These are phyloP conservation scores for Xestia ashworthii DNA, from an alignment of 2,888 invertebrate species.

Conservation along the genomic window DNA sequence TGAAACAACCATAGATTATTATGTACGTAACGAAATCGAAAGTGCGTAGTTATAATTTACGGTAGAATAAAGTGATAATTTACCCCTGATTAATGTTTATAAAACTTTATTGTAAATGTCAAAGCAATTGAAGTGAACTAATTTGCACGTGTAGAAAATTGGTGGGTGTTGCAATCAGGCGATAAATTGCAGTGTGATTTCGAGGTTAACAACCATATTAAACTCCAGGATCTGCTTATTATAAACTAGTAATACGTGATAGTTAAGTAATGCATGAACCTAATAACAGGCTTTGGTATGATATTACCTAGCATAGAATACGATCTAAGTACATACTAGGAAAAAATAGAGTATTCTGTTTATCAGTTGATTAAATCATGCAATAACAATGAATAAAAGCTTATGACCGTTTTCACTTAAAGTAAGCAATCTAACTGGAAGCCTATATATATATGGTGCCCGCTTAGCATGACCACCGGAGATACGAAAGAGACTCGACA, in stretches of 20 bases:
- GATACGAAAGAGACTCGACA: no score
- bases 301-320: not conserved
- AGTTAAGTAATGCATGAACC: slow-evolving; percentile 18
- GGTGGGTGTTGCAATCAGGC: slow-evolving; percentile 36
- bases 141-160: slow-evolving; percentile 32
- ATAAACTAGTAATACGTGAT: slow-evolving; percentile 41
- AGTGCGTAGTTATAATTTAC: not conserved
- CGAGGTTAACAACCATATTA: slow-evolving; percentile 55
- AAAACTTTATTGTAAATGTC: slow-evolving; percentile 9
- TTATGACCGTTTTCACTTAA: not conserved
- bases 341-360: slow-evolving; percentile 2
- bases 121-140: slow-evolving; percentile 37
- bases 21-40: not conserved
- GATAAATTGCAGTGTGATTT: slow-evolving; percentile 48
- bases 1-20: not conserved
- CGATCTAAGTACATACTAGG: slow-evolving; percentile 9
- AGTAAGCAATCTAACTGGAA: not conserved
- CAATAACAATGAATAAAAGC: not conserved
- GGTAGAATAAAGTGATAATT: not conserved
- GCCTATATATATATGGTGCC: not conserved
- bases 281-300: slow-evolving; percentile 30
- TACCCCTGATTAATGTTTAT: not conserved
- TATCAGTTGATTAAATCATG: not conserved
- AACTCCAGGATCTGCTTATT: slow-evolving; percentile 55
- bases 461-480: no score